Evolutionary conservation across 2,888 invertebrate genomes (phyloP), one percentile per base, ranked within the genome.

Genomic region (Trachelus tabidus): DNA sequence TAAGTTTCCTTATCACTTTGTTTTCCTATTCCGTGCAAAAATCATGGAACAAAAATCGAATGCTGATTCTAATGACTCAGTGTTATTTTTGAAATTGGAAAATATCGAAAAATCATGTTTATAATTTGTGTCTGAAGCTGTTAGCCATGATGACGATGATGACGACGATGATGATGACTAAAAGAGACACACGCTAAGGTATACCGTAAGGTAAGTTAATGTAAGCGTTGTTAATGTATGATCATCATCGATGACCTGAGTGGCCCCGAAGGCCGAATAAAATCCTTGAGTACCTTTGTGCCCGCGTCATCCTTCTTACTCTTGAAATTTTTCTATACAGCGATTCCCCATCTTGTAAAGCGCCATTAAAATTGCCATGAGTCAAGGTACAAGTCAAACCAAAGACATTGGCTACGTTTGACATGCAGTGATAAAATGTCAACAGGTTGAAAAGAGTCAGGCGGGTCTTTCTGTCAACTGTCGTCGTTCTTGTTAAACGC

Each of bases 201-300:
- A 23, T 56, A 56, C 56, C 23, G 23, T 56, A 56, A 56, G 56
- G 56, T 56, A 56, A 56, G 6, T 56, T 56, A 56, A 56, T 15
- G 23, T 23, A 56, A 56, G 56, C 56, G 9, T 9, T 56, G 56
- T 56, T 56, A 56, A 56, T 23, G 9, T 56, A 23, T 23, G 23
- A 56, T 56, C 23, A 71, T 71, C 71, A 71, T 71, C 12, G 71
- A 71, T 34, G 71, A 71, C 71, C 71, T 12, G 71, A 71, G 71
- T 11, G 69, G 33, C 71, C 71, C 34, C 33, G 71, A 71, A 31
- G 71, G 71, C 71, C 33, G 56, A 2, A 56, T 56, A 56, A 56
- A 56, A 56, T 56, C 34, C 71, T 71, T 34, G 71, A 31, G 71
- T 71, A 71, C 71, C 71, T 71, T 71, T 71, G 31, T 71, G 71